A percentile compares a stretch with the other conserved stretches of the same genome.
Evolutionary conservation across 2,888 invertebrate genomes (phyloP).

Genomic region (Crossocerus cetratus): DNA sequence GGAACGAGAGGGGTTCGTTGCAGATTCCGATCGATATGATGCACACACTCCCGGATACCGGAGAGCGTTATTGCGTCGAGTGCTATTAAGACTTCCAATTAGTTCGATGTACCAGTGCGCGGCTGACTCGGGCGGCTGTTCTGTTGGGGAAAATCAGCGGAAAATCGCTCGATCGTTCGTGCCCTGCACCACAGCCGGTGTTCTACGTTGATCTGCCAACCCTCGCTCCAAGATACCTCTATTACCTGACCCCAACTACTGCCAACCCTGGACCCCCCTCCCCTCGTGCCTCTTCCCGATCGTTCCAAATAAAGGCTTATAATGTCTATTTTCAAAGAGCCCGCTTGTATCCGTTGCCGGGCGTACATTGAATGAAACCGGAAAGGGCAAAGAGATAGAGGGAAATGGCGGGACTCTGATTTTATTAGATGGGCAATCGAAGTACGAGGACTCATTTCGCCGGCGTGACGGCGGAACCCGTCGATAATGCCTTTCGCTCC

Average conservation of each 20-base stretch:
- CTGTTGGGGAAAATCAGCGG: constrained; percentile 47
- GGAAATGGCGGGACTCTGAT: too few species aligned
- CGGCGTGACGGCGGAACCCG: constrained; percentile 52
- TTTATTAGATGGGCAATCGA: too few species aligned
- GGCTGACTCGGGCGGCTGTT: constrained; percentile 12
- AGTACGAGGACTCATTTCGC: constrained; percentile 1
- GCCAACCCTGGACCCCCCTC: too few species aligned
- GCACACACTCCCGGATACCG: constrained; percentile 53
- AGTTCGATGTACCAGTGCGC: constrained; percentile 55
- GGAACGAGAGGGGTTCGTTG: constrained; percentile 58
- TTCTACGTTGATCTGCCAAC: background rate
- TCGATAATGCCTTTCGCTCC: constrained; percentile 64
- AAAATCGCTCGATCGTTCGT: constrained; percentile 46
- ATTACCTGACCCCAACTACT: background rate
- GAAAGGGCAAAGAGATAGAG: too few species aligned
- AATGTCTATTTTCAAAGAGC: background rate
- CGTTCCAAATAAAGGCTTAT: background rate
- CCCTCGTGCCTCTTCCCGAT: background rate
- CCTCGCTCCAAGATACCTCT: background rate
- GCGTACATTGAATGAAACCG: too few species aligned
- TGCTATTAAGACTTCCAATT: constrained; percentile 72
- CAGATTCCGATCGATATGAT: constrained; percentile 68
- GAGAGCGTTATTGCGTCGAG: constrained; percentile 68
- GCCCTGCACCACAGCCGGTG: constrained; percentile 17
- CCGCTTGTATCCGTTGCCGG: too few species aligned